Evolutionary conservation across 2,113 vertebrate genomes (phyloP), one percentile per base, ranked within the genome.

Genomic region (Leucoraja erinaceus): DNA sequence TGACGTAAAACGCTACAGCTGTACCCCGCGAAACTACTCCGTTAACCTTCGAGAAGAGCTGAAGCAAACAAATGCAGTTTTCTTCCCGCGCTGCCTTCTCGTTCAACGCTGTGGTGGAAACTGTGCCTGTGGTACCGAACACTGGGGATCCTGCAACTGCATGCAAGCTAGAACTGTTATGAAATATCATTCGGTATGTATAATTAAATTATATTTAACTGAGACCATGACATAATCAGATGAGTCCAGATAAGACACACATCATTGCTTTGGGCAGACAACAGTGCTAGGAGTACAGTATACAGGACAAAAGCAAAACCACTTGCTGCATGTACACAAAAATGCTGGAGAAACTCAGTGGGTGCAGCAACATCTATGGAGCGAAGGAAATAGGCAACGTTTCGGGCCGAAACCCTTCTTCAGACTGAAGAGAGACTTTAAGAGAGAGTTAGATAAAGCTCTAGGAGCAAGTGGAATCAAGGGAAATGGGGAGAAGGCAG

Each of bases 31-130:
- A 47, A 99, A 99, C 95, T 98, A 97, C 94, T 99, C 98, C 0
- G 97, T 99, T 18, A 99, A 98, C 94, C 94, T 99, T 93, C 96
- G 98, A 10, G 98, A 99, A 94, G 98, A 99, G 95, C 96, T 99
- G 94, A 97, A 95, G 94, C 94, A 96, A 93, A 97, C 97, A 94
- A 98, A 95, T 0, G 97, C 96, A 0, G 97, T 99, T 93, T 99
- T 99, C 96, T 99, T 99, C 94, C 98, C 98, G 0, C 98, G 98
- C 5, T 99, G 98, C 94, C 97, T 99, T 79, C 97, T 99, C 5
- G 98, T 99, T 93, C 96, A 98, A 94, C 98, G 98, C 94, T 99
- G 98, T 0, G 98, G 98, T 0, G 98, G 98, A 4, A 99, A 98
- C 94, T 99, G 98, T 56, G 98, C 97, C 94, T 99, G 98, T 0